A percentile compares a stretch with the other conserved stretches of the same genome.
Evolutionary conservation across 2,888 invertebrate species (phyloP).

Genomic region (Drosophila subsilvestris): DNA sequence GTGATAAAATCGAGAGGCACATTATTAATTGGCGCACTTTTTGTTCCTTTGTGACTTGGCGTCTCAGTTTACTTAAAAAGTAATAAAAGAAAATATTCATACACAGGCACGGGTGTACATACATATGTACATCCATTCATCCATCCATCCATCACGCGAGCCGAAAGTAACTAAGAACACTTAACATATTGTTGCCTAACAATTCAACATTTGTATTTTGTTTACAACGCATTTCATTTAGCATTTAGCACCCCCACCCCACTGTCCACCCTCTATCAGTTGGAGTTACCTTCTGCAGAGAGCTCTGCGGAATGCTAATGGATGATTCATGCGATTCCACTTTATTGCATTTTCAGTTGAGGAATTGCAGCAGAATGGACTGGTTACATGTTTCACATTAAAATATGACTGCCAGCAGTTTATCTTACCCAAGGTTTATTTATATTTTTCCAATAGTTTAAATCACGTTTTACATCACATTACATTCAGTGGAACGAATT

Average conservation of each 20-base stretch:
- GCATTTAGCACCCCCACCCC: neutral
- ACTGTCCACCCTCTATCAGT: no score
- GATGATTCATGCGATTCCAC: slow-evolving; percentile 13
- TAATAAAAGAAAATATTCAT: slow-evolving; percentile 38
- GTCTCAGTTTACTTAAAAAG: slow-evolving; percentile 48
- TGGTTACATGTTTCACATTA: neutral
- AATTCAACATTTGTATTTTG: slow-evolving; percentile 43
- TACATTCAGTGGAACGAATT: neutral
- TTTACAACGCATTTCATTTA: slow-evolving; percentile 45
- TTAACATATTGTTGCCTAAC: slow-evolving; percentile 25
- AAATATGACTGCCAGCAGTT: neutral
- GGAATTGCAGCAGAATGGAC: slow-evolving; percentile 1
- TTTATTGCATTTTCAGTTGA: slow-evolving; percentile 11
- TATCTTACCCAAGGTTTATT: neutral
- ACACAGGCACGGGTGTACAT: slow-evolving; percentile 5
- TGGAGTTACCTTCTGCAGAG: neutral
- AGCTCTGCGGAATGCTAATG: neutral
- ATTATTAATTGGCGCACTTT: slow-evolving; percentile 64
- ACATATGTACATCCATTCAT: no score
- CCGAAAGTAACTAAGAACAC: slow-evolving; percentile 20
- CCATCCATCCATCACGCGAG: slow-evolving; percentile 18
- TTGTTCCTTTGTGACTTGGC: slow-evolving; percentile 34
- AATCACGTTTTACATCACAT: neutral
- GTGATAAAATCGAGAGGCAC: slow-evolving; percentile 54
- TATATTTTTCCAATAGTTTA: neutral